Evolutionary conservation across 2,888 invertebrate genomes (phyloP).

Genomic region (Cacoxenus indagator): DNA sequence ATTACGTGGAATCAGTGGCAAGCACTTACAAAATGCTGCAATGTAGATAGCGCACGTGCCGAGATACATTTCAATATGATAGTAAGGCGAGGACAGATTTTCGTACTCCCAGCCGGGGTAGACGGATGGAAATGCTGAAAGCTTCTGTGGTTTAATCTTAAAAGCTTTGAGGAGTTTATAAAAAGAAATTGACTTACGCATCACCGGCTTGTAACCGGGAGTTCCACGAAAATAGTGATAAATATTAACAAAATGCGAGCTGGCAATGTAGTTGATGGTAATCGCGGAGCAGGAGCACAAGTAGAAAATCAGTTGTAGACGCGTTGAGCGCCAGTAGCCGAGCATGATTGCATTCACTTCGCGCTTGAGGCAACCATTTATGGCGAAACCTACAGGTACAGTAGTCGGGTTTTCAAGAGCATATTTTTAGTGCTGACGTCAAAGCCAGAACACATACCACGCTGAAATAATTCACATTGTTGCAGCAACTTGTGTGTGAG

Average conservation of each 20-base stretch:
- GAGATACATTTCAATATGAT: slow-evolving; percentile 49
- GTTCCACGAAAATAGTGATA: slow-evolving; percentile 42
- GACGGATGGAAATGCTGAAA: slow-evolving; percentile 53
- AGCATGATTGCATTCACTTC: slow-evolving; percentile 48
- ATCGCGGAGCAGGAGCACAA: slow-evolving; percentile 42
- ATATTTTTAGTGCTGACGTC: background rate
- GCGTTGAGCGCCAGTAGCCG: slow-evolving; percentile 50
- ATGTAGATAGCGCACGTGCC: slow-evolving; percentile 40
- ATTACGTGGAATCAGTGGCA: too few species aligned
- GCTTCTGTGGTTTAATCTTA: too few species aligned
- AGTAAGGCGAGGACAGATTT: slow-evolving; percentile 58
- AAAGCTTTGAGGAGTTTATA: too few species aligned
- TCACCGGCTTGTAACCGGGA: slow-evolving; percentile 38
- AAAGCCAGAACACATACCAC: slow-evolving; percentile 26
- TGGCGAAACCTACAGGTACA: slow-evolving; percentile 45
- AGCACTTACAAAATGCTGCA: slow-evolving; percentile 52
- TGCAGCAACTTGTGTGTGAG: slow-evolving; percentile 49
- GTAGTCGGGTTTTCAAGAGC: accelerated
- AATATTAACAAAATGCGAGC: slow-evolving; percentile 45
- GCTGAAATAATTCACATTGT: slow-evolving; percentile 51
- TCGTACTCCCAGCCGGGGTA: slow-evolving; percentile 59
- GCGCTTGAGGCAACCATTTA: slow-evolving; percentile 39
- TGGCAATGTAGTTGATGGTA: slow-evolving; percentile 47
- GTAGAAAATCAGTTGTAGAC: slow-evolving; percentile 53
- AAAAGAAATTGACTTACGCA: slow-evolving; percentile 48